Conservation (phyloP, 2,797 vertebrate species). For the Dromococcyx pavoninus region DNA sequence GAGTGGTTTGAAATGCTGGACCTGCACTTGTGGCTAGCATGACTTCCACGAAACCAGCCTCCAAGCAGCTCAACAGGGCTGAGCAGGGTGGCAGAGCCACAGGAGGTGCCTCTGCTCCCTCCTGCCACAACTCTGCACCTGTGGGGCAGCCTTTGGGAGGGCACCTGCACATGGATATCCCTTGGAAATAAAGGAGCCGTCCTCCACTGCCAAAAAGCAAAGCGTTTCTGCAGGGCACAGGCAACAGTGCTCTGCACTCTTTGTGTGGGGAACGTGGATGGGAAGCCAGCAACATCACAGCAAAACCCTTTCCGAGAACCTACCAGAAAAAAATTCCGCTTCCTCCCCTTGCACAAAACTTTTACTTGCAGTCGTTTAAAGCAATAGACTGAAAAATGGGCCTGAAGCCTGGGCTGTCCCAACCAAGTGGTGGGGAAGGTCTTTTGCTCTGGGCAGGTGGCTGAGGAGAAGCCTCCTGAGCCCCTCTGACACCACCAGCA, state of each 20-base stretch:
- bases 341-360: not conserved
- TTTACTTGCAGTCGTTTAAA: not conserved
- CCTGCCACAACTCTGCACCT: accelerated
- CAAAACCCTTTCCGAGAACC: not conserved
- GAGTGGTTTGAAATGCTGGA: not conserved
- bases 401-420: not conserved
- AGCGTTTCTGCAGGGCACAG: not conserved
- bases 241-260: not conserved
- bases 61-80: not conserved
- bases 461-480: not conserved
- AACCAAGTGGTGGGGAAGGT: accelerated
- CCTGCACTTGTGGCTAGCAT: not conserved
- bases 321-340: accelerated
- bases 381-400: accelerated
- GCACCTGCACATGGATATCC: not conserved
- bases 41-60: not conserved
- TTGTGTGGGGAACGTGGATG: not conserved
- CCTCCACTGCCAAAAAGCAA: not conserved
- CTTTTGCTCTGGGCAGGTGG: not conserved
- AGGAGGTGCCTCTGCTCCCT: not conserved
- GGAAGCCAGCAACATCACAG: not conserved
- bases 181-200: not conserved
- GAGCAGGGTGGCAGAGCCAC: too few relatives aligned
- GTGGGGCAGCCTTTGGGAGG: accelerated
- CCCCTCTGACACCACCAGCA: accelerated